phyloP scores from a whole-genome alignment of 1,140 invertebrate genomes.

The Nixonia krombeini region DNA sequence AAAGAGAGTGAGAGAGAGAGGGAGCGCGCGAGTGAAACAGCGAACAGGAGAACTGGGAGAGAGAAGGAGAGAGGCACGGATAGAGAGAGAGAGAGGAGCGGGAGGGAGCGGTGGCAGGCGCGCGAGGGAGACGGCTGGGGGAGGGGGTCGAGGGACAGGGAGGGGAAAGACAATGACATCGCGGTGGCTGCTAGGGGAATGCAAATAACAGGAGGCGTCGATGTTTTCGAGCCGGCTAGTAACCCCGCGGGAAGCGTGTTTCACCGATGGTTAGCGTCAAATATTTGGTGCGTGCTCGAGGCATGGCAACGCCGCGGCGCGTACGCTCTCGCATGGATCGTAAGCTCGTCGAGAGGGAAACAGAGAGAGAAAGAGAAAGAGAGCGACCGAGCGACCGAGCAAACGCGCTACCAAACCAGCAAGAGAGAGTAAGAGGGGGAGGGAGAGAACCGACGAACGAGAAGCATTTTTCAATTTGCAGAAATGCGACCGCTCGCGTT shows the following conservation, averaged over 20 bases:
- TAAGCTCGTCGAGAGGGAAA: conserved; percentile 14
- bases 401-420: too few species aligned
- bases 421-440: conserved; percentile 11
- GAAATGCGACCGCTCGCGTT: too few species aligned
- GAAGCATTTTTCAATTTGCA: too few species aligned
- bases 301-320: conserved; percentile 65
- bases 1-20: neutral
- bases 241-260: conserved; percentile 61
- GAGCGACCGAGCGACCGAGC: conserved; percentile 12
- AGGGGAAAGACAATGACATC: conserved; percentile 62
- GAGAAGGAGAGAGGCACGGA: too few species aligned
- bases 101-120: neutral
- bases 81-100: conserved; percentile 6
- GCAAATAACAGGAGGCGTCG: conserved; percentile 69
- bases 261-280: conserved; percentile 71
- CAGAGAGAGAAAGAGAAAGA: conserved; percentile 1
- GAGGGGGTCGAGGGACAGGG: conserved; percentile 21
- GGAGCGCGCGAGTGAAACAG: too few species aligned
- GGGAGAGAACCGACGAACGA: neutral
- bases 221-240: conserved; percentile 71
- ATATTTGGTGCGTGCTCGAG: conserved; percentile 70
- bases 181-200: conserved; percentile 62
- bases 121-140: conserved; percentile 8
- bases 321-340: conserved; percentile 31
- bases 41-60: neutral